These are phyloP conservation scores for Alethe castanea DNA, from an alignment of 2,113 vertebrate species.

Conservation along the genomic window DNA sequence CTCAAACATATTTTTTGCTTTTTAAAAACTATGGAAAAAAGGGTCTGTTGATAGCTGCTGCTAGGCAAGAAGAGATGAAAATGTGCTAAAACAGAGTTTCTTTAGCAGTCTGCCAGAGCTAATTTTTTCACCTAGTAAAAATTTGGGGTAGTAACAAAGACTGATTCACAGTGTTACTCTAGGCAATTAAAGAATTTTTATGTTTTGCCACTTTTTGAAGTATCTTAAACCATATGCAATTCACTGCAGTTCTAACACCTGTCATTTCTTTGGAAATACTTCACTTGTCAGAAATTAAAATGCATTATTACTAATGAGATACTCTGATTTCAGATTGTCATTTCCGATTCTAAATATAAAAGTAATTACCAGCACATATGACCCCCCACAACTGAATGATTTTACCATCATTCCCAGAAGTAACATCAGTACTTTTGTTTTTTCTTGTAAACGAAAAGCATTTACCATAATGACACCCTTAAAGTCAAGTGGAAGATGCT, in stretches of 20 bases:
- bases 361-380: background rate
- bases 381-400: background rate
- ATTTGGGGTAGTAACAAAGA: background rate
- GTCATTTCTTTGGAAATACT: background rate
- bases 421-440: background rate
- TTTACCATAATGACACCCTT: background rate
- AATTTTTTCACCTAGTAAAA: background rate
- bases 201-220: background rate
- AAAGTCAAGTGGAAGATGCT: background rate
- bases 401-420: background rate
- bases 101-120: background rate
- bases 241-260: background rate
- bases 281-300: conserved; percentile 28
- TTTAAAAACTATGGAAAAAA: background rate
- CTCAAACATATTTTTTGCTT: background rate
- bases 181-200: background rate
- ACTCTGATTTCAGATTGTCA: conserved; percentile 9
- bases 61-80: background rate
- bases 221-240: background rate
- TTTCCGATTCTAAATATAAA: conserved; percentile 25
- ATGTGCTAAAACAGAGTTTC: background rate
- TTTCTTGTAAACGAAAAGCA: background rate
- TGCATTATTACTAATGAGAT: conserved; percentile 12
- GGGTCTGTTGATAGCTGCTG: background rate
- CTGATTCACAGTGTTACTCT: background rate